These are phyloP conservation scores for Siniperca undulata DNA, from an alignment of 2,797 vertebrate genomes.

Conservation along the genomic window DNA sequence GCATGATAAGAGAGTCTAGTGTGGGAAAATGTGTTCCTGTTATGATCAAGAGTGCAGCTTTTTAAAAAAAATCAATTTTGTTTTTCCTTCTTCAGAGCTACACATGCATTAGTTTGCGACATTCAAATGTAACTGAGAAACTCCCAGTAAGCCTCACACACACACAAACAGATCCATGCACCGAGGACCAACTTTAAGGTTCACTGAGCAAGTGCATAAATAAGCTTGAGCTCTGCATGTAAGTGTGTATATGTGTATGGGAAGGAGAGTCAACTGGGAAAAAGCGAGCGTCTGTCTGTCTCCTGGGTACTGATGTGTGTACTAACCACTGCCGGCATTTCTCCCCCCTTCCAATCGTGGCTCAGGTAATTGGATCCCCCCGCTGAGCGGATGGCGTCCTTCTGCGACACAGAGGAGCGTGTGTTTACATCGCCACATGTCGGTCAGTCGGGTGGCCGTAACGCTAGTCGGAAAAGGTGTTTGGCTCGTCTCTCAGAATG, in stretches of 20 bases:
- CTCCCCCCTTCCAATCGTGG: conserved; percentile 58
- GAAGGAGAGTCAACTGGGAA: conserved; percentile 13
- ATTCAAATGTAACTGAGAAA: conserved; percentile 32
- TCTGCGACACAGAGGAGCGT: conserved; percentile 40
- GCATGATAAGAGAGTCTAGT: conserved; percentile 17
- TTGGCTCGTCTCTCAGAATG: conserved; percentile 40
- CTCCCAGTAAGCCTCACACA: not conserved
- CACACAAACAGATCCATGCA: conserved; percentile 7
- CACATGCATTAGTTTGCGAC: conserved; percentile 34
- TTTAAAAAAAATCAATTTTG: not conserved
- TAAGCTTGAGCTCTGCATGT: conserved; percentile 56
- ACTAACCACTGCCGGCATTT: conserved; percentile 59
- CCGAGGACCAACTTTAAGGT: conserved; percentile 47
- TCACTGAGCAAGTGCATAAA: conserved; percentile 68
- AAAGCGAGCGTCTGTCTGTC: conserved; percentile 51
- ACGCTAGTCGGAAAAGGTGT: conserved; percentile 37
- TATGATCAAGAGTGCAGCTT: conserved; percentile 11
- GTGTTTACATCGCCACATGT: conserved; percentile 68
- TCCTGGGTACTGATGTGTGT: conserved; percentile 61
- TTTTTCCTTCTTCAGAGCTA: not conserved
- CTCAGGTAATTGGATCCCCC: conserved; percentile 75
- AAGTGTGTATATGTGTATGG: conserved; percentile 11
- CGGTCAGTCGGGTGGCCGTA: conserved; percentile 62
- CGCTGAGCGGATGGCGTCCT: conserved; percentile 34
- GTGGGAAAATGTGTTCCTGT: conserved; percentile 15